Evolutionary conservation across 2,888 invertebrate genomes (phyloP), one percentile per base, ranked within the genome.

Genomic region (Thymelicus lineola): DNA sequence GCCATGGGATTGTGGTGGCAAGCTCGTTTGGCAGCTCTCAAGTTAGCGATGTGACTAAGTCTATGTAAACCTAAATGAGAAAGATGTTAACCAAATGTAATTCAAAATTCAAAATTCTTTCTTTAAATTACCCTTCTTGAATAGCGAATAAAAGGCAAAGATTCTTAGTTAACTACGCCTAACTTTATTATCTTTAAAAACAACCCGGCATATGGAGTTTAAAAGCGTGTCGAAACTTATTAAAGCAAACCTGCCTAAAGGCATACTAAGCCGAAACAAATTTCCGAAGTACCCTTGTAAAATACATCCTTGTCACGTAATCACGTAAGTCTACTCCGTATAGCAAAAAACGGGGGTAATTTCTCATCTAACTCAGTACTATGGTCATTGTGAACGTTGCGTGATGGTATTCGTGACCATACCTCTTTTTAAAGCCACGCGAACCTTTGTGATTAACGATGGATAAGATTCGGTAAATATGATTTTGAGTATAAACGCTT

Each of bases 301-400:
- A 53, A 12, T 50, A 50, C 50, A 17, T 50, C 53, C 53, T 10
- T 53, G 9, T 20, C 53, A 53, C 53, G 53, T 53, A 20, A 53
- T 20, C 53, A 53, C 53, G 53, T 53, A 20, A 20, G 20, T 20
- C 10, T 20, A 12, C 53, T 20, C 6, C 4, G 20, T 20, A n/a
- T 10, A 50, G n/a, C 48, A 15, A 3, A 15, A 36, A 12, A 62
- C 17, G 53, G 9, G 17, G 63, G 63, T 63, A 36, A 63, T 63
- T 50, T 63, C 53, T 63, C 63, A 63, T 63, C 53, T 20, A 53
- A 50, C 63, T 62, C 17, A 20, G 50, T 53, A 60, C 17, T 50
- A 17, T 53, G 63, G 63, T 61, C 60, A 61, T 61, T 61, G 60
- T 61, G 46, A 42, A 1, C 60, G 53, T 53, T 53, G 17, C 53